A percentile compares a stretch with the other conserved stretches of the same genome.
phyloP scores from a whole-genome alignment of 2,888 invertebrate genomes.

The Pediacus dermestoides region DNA sequence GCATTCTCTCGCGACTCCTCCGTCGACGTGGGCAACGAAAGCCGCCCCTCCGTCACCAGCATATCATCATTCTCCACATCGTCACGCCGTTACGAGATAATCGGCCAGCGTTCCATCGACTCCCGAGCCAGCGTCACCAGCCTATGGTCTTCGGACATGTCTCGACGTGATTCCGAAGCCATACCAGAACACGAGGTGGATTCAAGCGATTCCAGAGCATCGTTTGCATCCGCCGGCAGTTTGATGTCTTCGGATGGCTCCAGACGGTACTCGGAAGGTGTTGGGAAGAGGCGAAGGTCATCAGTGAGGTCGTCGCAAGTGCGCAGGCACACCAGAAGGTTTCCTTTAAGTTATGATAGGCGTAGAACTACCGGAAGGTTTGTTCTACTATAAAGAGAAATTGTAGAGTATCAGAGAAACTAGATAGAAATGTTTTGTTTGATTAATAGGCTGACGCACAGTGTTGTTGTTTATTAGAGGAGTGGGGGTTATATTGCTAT shows the following conservation, averaged over 20 bases:
- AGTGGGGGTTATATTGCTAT: no score
- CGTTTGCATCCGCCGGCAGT: slow-evolving; percentile 45
- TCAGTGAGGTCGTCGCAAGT: slow-evolving; percentile 44
- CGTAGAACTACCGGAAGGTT: slow-evolving; percentile 65
- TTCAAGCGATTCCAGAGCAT: slow-evolving; percentile 41
- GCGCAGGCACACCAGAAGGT: slow-evolving; percentile 53
- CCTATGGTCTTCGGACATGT: slow-evolving; percentile 47
- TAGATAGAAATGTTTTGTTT: no score
- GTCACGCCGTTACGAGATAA: slow-evolving; percentile 47
- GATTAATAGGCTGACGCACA: no score
- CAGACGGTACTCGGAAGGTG: slow-evolving; percentile 42
- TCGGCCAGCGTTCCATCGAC: slow-evolving; percentile 49
- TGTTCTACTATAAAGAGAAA: no score
- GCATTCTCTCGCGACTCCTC: slow-evolving; percentile 48
- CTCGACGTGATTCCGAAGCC: slow-evolving; percentile 47
- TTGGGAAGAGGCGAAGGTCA: slow-evolving; percentile 37
- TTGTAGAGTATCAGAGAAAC: no score
- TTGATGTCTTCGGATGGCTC: slow-evolving; percentile 40
- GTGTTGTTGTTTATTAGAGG: no score
- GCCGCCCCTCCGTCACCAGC: slow-evolving; percentile 48
- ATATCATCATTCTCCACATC: slow-evolving; percentile 50
- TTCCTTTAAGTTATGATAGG: slow-evolving; percentile 55
- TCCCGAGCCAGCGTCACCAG: slow-evolving; percentile 49
- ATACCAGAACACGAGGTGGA: slow-evolving; percentile 49
- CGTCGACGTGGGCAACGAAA: slow-evolving; percentile 47